Conservation (phyloP, 2,797 vertebrate genomes). For the Gambelia wislizenii region DNA sequence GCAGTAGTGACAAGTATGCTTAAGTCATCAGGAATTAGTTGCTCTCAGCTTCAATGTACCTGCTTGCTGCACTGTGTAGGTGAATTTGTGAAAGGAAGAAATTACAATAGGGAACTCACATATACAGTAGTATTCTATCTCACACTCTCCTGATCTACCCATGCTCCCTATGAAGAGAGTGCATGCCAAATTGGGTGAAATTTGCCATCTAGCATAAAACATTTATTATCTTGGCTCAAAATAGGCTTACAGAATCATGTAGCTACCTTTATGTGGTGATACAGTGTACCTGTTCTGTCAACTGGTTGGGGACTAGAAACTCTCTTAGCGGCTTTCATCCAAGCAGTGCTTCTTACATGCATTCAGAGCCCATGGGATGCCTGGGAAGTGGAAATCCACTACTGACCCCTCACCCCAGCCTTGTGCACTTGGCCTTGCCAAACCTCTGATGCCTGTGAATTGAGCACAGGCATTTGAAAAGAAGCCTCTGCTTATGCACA, state of each 20-base stretch:
- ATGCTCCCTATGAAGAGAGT: too few relatives aligned
- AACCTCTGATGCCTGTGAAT: too few relatives aligned
- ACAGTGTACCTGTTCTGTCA: neutral
- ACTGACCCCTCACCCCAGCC: too few relatives aligned
- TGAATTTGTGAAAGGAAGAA: neutral
- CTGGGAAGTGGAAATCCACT: neutral
- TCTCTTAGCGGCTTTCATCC: neutral
- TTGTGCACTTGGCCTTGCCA: neutral
- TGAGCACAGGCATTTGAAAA: neutral
- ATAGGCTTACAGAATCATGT: neutral
- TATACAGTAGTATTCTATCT: too few relatives aligned
- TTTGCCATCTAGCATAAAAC: neutral
- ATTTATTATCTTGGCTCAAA: neutral
- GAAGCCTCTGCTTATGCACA: neutral
- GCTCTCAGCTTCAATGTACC: neutral
- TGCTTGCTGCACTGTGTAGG: neutral
- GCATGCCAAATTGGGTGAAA: neutral
- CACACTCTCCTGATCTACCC: neutral
- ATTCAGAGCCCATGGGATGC: neutral
- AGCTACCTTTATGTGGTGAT: too few relatives aligned
- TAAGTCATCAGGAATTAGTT: neutral
- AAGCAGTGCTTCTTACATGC: neutral
- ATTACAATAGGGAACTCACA: neutral
- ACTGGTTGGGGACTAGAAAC: neutral
- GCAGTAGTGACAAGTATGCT: neutral